Conservation (phyloP, 37 sponge, comb jelly and placozoan species). For the Bolinopsis microptera region DNA sequence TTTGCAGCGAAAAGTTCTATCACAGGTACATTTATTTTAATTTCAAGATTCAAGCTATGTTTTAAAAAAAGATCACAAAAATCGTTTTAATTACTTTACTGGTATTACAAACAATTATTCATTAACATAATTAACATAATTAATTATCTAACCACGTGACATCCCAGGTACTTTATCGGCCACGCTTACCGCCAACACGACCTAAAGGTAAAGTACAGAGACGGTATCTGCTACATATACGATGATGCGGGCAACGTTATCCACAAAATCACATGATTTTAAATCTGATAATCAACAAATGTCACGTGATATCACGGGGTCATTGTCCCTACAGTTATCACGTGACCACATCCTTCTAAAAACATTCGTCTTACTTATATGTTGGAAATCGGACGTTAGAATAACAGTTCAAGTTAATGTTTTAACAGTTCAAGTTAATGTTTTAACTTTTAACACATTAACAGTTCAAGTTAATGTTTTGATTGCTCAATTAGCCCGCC, state of each 20-base stretch:
- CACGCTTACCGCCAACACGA: constrained; percentile 10
- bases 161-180: not conserved
- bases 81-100: not conserved
- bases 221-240: constrained; percentile 52
- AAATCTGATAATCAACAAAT: not conserved
- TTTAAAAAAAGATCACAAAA: too few relatives aligned
- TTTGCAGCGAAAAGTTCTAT: constrained; percentile 57
- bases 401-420: not conserved
- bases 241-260: constrained; percentile 41
- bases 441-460: not conserved
- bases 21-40: constrained; percentile 12
- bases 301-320: not conserved
- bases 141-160: too few relatives aligned
- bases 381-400: too few relatives aligned
- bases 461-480: too few relatives aligned
- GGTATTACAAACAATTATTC: not conserved
- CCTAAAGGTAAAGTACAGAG: constrained; percentile 42
- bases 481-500: too few relatives aligned
- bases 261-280: constrained; percentile 39
- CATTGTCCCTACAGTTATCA: too few relatives aligned
- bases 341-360: too few relatives aligned
- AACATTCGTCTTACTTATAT: too few relatives aligned
- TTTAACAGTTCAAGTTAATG: not conserved
- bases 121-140: not conserved
- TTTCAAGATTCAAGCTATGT: too few relatives aligned